Base-by-base conservation (phyloP, 2,888 invertebrate genomes). In the Trachelus tabidus region DNA sequence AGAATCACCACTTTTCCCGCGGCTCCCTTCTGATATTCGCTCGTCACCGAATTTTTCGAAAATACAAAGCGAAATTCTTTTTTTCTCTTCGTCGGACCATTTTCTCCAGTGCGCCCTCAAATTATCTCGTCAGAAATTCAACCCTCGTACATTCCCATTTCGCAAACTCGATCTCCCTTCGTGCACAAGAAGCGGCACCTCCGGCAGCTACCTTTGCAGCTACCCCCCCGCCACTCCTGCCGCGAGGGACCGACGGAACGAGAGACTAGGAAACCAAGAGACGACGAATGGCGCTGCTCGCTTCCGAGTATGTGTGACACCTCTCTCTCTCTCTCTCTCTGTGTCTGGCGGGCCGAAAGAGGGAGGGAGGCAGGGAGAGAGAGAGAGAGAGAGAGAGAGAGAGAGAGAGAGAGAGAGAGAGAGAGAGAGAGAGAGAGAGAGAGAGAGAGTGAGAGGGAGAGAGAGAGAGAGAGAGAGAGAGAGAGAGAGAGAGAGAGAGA, bases 121-220 rank as follows among this genome's bases (percentile, higher is more conserved):
- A 90, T 90, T 89, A 89, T 88, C 89, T 89, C 89, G 87, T 89
- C 87, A 89, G 86, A 87, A 89, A 90, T 90, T 89, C 90, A 89
- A 83, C 86, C 86, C 89, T 89, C 90, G 89, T 89, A 84, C 87
- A 84, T 86, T 87, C 83, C 88, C 87, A 89, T 89, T 89, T 90
- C 88, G 85, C 88, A 89, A 90, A 90, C 89, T 90, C 89, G 88
- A 89, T 89, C 88, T 87, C 79, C 85, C 85, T 86, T 85, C 83
- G 84, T 86, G 84, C 84, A 75, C 73, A 74, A 35, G 69, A 69
- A 33, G 33, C 40, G 40, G 40, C 40, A 40, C 40, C 40, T 40
- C 40, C 40, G 40, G 40, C 40, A 40, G 40, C 40, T 15, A 40
- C 40, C 15, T 6, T 15, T 40, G 40, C 40, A 15, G 1, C 31